Evolutionary conservation across 2,113 vertebrate genomes (phyloP).

Genomic region (Hoplias malabaricus): DNA sequence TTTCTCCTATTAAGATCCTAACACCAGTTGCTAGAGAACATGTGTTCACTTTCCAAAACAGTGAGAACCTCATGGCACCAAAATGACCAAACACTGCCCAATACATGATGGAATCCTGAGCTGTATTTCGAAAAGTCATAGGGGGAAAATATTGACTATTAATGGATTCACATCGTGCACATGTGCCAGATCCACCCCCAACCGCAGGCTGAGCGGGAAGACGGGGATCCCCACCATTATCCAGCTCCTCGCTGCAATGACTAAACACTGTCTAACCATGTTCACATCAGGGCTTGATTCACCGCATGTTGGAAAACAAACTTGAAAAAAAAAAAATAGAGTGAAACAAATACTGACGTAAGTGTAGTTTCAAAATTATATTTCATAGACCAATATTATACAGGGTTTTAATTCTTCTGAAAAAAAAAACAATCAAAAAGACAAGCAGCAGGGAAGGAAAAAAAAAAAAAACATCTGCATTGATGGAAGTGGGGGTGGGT

Average conservation of each 20-base stretch:
- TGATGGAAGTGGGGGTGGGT: not conserved
- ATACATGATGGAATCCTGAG: not conserved
- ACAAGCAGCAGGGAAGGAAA: not conserved
- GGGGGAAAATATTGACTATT: constrained; percentile 14
- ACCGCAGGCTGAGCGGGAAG: constrained; percentile 28
- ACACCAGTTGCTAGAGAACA: not conserved
- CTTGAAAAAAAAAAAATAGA: not conserved
- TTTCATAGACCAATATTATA: not conserved
- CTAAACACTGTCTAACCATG: constrained; percentile 14
- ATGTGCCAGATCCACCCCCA: constrained; percentile 22
- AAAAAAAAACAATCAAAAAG: too few relatives aligned
- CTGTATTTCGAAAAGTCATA: constrained; percentile 8
- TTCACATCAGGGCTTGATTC: not conserved
- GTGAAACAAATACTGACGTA: not conserved
- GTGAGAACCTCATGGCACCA: not conserved
- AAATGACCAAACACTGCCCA: not conserved
- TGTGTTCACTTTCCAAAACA: not conserved
- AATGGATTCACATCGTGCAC: not conserved
- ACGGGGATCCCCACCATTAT: constrained; percentile 29
- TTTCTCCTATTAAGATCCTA: not conserved
- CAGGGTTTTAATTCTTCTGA: not conserved
- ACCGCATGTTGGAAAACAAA: not conserved
- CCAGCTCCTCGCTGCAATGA: constrained; percentile 18
- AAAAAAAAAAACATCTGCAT: not conserved
- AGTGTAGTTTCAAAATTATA: too few relatives aligned